Evolutionary conservation across 2,797 vertebrate genomes (phyloP).

Genomic region (Galago senegalensis): DNA sequence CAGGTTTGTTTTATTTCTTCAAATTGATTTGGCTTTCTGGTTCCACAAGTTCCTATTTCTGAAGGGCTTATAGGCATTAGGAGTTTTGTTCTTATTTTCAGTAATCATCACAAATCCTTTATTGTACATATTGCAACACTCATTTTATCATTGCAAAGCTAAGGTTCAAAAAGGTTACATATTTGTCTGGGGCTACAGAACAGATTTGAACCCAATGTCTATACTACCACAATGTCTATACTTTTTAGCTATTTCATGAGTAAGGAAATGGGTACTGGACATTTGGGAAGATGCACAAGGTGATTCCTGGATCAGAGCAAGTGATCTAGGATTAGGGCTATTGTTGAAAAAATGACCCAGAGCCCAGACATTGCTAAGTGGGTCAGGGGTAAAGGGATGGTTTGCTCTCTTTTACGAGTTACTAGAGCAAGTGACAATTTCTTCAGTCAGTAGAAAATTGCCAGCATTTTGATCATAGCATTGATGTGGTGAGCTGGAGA

Average conservation of each 20-base stretch:
- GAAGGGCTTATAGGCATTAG: background rate
- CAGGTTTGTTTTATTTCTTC: no score
- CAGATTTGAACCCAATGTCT: background rate
- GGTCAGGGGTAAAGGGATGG: background rate
- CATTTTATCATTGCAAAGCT: background rate
- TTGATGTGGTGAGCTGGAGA: background rate
- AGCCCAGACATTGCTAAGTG: background rate
- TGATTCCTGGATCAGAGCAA: background rate
- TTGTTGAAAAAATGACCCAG: slow-evolving; percentile 1
- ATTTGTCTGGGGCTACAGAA: background rate
- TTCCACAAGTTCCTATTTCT: background rate
- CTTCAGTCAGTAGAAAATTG: background rate
- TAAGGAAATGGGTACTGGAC: background rate
- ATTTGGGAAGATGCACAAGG: background rate
- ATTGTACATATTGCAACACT: background rate
- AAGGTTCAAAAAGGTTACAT: background rate
- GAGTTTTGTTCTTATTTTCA: slow-evolving; percentile 42
- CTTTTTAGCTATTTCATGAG: background rate
- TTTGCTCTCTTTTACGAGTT: background rate
- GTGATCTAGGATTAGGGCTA: background rate
- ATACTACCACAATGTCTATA: background rate
- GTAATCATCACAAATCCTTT: background rate
- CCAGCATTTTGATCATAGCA: background rate
- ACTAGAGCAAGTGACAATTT: background rate
- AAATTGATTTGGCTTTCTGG: no score